Evolutionary conservation across 2,797 vertebrate species (phyloP).

Genomic region (Thalassophryne amazonica): DNA sequence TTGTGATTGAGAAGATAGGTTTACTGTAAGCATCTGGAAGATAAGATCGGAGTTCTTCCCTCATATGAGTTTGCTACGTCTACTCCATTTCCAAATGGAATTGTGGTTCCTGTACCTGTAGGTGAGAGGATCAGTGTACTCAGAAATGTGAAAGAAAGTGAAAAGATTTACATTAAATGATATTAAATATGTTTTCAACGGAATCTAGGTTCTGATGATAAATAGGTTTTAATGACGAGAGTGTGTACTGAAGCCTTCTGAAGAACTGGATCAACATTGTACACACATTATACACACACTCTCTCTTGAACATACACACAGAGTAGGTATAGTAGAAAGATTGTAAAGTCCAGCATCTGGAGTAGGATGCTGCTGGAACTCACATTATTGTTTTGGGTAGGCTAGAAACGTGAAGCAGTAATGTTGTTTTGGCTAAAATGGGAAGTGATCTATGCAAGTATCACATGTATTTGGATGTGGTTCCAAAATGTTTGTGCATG

Average conservation of each 20-base stretch:
- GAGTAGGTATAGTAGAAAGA: constrained; percentile 23
- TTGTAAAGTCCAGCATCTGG: constrained; percentile 54
- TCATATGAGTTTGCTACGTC: constrained; percentile 66
- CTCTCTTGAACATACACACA: constrained; percentile 27
- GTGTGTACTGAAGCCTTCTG: no score
- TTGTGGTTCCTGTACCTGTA: constrained; percentile 27
- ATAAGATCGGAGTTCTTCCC: constrained; percentile 9
- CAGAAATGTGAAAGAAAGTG: not conserved
- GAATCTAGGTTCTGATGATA: no score
- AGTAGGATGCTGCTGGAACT: constrained; percentile 15
- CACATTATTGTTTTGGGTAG: constrained; percentile 46
- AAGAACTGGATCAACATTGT: no score
- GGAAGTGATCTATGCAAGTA: not conserved
- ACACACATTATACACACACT: constrained; percentile 24
- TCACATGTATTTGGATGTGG: no score
- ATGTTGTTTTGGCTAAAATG: constrained; percentile 20
- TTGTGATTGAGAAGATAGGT: constrained; percentile 32
- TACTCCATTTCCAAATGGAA: constrained; percentile 28
- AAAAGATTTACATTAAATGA: not conserved
- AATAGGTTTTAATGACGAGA: no score
- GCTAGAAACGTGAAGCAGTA: constrained; percentile 38
- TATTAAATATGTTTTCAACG: no score
- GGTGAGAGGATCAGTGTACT: not conserved
- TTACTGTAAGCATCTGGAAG: constrained; percentile 21
- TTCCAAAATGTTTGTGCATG: no score